phyloP scores from a whole-genome alignment of 2,113 vertebrate genomes.

The Nesoenas mayeri region DNA sequence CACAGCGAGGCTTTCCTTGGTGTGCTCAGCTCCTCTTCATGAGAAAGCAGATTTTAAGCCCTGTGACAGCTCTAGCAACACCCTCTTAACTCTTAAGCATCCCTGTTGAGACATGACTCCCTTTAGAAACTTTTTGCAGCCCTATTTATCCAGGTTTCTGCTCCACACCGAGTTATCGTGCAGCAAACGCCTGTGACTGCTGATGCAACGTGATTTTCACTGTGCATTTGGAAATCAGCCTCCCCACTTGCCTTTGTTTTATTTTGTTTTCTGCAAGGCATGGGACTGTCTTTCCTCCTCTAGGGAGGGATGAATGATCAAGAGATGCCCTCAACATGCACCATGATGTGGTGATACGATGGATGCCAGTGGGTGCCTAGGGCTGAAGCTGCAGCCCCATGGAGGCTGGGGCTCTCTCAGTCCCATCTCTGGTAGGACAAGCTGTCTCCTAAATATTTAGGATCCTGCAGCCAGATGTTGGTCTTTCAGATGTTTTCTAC shows the following conservation, averaged over 20 bases:
- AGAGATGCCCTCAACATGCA: fast-evolving
- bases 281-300: background rate
- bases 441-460: background rate
- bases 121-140: slow-evolving; percentile 10
- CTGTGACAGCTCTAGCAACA: background rate
- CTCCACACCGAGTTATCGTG: background rate
- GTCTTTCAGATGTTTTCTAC: background rate
- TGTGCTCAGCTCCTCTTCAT: background rate
- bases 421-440: background rate
- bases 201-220: background rate
- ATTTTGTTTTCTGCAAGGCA: background rate
- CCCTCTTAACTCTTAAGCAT: background rate
- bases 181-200: background rate
- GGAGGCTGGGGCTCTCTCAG: background rate
- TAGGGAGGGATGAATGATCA: fast-evolving
- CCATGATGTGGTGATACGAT: fast-evolving
- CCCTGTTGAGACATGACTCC: fast-evolving
- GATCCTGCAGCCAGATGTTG: background rate
- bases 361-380: background rate
- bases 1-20: background rate
- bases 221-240: background rate
- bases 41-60: background rate
- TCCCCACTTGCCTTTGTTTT: background rate
- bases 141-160: background rate
- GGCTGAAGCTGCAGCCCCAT: background rate